Evolutionary conservation across 2,797 vertebrate genomes (phyloP).

Genomic region (Muscicapa striata): DNA sequence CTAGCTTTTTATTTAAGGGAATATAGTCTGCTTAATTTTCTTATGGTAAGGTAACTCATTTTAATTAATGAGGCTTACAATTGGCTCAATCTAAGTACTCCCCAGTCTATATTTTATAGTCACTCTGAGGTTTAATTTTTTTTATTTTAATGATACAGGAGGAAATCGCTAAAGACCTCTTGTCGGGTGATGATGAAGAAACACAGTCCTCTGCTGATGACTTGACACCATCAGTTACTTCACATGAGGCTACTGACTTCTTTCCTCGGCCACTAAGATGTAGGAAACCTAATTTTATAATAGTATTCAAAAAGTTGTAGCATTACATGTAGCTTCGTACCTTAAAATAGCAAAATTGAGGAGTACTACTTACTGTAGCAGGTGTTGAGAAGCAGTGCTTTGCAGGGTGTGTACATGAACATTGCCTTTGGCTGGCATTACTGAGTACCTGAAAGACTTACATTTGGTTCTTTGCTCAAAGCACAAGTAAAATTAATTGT

Average conservation of each 20-base stretch:
- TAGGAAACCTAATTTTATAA: constrained; percentile 75
- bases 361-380: too few species aligned
- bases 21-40: not conserved
- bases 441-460: not conserved
- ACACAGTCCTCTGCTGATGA: constrained; percentile 97
- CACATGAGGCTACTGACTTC: constrained; percentile 93
- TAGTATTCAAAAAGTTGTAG: not conserved
- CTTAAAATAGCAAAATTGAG: not conserved
- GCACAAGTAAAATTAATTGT: not conserved
- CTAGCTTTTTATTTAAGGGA: not conserved
- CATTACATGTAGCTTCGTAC: too few species aligned
- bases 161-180: constrained; percentile 95
- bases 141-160: constrained; percentile 78
- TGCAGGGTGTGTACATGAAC: not conserved
- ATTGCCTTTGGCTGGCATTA: not conserved
- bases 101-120: not conserved
- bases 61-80: not conserved
- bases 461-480: not conserved
- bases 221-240: constrained; percentile 93
- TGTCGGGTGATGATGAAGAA: constrained; percentile 96
- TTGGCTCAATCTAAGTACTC: not conserved
- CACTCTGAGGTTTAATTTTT: not conserved
- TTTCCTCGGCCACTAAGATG: constrained; percentile 95
- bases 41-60: not conserved
- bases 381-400: not conserved